Conservation (phyloP, 2,888 invertebrate genomes). For the Villa cingulata region DNA sequence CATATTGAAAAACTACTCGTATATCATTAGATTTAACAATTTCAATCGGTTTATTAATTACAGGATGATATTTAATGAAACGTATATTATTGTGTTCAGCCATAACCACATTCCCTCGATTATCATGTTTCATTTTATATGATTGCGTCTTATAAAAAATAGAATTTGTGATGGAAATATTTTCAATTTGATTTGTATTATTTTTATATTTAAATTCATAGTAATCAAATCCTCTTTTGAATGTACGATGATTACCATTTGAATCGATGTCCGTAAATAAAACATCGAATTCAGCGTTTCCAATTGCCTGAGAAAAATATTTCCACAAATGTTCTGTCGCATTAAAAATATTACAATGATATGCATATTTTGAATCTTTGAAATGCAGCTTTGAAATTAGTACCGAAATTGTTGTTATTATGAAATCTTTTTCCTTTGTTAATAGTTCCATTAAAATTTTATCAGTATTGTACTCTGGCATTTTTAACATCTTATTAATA, state of each 20-base stretch:
- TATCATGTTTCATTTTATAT: slow-evolving; percentile 11
- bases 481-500: no score
- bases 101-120: slow-evolving; percentile 13
- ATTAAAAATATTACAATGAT: no score
- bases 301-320: no score
- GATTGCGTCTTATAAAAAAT: neutral
- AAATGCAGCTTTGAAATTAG: no score
- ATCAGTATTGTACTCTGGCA: no score
- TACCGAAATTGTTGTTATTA: no score
- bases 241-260: neutral
- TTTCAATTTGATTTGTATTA: neutral
- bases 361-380: no score
- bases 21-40: slow-evolving; percentile 3
- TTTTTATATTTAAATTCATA: neutral
- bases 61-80: slow-evolving; percentile 15
- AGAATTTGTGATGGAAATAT: neutral
- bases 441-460: no score
- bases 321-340: no score
- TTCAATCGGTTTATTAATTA: slow-evolving; percentile 6
- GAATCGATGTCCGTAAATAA: neutral
- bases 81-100: slow-evolving; percentile 14
- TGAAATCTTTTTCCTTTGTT: no score
- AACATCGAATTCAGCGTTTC: no score
- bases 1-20: slow-evolving; percentile 5
- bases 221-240: neutral